Conservation (phyloP, 2,113 vertebrate species). For the Salvator merianae region DNA sequence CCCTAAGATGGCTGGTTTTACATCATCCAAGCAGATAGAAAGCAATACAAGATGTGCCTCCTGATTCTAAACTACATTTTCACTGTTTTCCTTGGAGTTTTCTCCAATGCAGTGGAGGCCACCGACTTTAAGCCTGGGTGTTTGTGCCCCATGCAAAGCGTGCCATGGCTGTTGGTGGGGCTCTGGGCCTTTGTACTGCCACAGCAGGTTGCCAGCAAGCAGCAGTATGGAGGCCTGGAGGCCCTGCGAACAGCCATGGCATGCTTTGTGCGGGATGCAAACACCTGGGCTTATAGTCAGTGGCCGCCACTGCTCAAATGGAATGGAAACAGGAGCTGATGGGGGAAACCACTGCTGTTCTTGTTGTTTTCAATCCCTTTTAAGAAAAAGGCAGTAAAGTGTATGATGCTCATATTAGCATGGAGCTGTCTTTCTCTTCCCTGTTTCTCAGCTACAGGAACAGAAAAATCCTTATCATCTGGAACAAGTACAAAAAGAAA, state of each 20-base stretch:
- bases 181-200: no score
- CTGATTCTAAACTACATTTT: background rate
- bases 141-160: no score
- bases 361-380: background rate
- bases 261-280: no score
- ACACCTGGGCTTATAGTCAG: no score
- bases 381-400: background rate
- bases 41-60: slow-evolving; percentile 32
- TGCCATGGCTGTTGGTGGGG: no score
- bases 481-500: rapidly evolving
- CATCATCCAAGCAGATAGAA: background rate
- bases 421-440: slow-evolving; percentile 28
- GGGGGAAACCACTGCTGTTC: no score
- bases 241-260: no score
- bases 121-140: no score
- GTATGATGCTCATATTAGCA: background rate
- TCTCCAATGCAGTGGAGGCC: background rate
- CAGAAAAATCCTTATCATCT: background rate
- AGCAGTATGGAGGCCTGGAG: no score
- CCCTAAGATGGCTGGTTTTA: slow-evolving; percentile 45
- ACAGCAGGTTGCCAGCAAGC: no score
- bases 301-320: no score
- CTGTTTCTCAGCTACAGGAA: slow-evolving; percentile 10
- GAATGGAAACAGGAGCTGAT: no score
- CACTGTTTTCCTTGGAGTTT: background rate